These are phyloP conservation scores for Lerema accius DNA, from an alignment of 1,140 invertebrate genomes.

Conservation along the genomic window DNA sequence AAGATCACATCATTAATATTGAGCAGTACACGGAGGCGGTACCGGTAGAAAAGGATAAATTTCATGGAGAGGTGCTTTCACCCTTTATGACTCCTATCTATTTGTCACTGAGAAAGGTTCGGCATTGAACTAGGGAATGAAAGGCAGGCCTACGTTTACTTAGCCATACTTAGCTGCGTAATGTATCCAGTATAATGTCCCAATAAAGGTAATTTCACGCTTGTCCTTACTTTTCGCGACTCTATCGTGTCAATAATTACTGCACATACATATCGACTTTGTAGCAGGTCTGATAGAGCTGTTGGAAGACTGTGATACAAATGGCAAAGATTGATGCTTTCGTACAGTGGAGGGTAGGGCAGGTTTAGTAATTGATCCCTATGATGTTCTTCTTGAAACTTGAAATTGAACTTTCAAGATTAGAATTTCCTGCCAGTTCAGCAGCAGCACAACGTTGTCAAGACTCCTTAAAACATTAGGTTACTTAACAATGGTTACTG, in stretches of 20 bases:
- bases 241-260: constrained; percentile 10
- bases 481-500: too few species aligned
- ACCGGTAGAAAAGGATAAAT: constrained; percentile 61
- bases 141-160: constrained; percentile 28
- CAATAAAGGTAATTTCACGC: constrained; percentile 54
- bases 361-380: too few species aligned
- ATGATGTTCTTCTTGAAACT: too few species aligned
- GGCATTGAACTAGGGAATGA: constrained; percentile 47
- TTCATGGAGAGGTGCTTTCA: constrained; percentile 73
- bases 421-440: too few species aligned
- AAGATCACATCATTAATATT: constrained; percentile 81
- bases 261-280: too few species aligned
- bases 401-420: too few species aligned
- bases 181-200: constrained; percentile 6
- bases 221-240: constrained; percentile 42
- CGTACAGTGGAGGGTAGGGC: too few species aligned
- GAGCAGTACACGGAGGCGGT: constrained; percentile 71
- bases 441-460: too few species aligned
- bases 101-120: constrained; percentile 65
- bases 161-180: constrained; percentile 13
- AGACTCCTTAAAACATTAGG: too few species aligned
- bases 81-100: constrained; percentile 72
- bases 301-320: too few species aligned
- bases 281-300: too few species aligned
- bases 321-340: too few species aligned